These are phyloP conservation scores for Lepidostoma basale DNA, from an alignment of 1,140 invertebrate species.

Conservation along the genomic window DNA sequence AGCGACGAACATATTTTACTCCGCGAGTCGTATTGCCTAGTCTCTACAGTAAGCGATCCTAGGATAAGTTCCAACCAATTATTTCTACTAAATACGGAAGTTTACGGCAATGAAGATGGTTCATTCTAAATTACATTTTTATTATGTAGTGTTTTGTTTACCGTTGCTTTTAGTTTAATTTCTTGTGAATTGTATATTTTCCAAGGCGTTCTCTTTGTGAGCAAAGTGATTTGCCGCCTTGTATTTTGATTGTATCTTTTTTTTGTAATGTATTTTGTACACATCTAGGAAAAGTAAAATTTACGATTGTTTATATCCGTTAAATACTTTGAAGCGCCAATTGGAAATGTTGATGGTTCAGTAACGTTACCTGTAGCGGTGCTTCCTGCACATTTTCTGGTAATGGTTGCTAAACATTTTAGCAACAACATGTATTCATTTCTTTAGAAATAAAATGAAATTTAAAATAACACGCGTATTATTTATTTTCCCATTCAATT, in stretches of 20 bases:
- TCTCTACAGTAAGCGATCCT: conserved; percentile 44
- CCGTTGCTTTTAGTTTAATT: conserved; percentile 1
- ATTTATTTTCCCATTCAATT: background rate
- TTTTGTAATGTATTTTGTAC: background rate
- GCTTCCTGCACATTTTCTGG: conserved; percentile 47
- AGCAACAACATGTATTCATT: conserved; percentile 47
- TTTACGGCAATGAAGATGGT: conserved; percentile 39
- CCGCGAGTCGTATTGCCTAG: conserved; percentile 42
- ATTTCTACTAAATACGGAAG: conserved; percentile 46
- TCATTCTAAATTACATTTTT: conserved; percentile 45
- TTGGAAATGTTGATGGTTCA: conserved; percentile 30
- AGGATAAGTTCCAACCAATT: conserved; percentile 47
- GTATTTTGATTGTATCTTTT: too few relatives aligned
- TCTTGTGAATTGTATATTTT: conserved; percentile 34
- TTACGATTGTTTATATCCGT: conserved; percentile 18
- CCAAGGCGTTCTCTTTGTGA: conserved; percentile 33
- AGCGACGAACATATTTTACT: conserved; percentile 18
- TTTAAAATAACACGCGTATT: conserved; percentile 38
- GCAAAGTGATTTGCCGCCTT: conserved; percentile 13
- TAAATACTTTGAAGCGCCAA: conserved; percentile 34
- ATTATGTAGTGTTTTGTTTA: conserved; percentile 7
- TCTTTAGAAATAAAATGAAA: conserved; percentile 47
- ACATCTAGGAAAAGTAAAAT: conserved; percentile 26
- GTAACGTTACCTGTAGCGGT: conserved; percentile 41
- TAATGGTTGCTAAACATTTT: conserved; percentile 44